Evolutionary conservation across 2,797 vertebrate species (phyloP).

Genomic region (Emydoidea blandingii): DNA sequence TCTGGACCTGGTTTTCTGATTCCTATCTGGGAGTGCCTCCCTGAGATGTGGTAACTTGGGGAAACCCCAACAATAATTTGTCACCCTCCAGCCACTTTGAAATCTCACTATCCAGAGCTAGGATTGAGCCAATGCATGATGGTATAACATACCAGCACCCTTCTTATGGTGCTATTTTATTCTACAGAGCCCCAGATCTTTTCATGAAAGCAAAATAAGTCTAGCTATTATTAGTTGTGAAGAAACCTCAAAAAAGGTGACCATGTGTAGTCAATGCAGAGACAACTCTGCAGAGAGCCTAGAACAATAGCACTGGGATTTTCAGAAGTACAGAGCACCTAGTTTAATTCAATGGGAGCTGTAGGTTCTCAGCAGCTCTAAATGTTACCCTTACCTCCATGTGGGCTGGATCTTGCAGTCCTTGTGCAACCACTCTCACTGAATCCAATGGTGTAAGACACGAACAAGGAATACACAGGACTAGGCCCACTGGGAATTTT

Average conservation of each 20-base stretch:
- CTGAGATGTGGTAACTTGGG: neutral
- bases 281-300: neutral
- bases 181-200: neutral
- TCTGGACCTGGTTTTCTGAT: neutral
- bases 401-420: fast-evolving
- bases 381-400: neutral
- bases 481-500: slow-evolving; percentile 2
- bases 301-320: neutral
- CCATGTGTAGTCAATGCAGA: neutral
- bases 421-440: neutral
- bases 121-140: neutral
- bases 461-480: neutral
- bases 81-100: neutral
- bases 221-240: neutral
- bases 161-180: neutral
- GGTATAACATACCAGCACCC: neutral
- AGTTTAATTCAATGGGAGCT: neutral
- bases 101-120: neutral
- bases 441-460: neutral
- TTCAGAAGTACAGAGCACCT: neutral
- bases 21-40: neutral
- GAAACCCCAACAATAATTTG: neutral
- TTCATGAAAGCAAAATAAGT: neutral
- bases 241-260: slow-evolving; percentile 9
- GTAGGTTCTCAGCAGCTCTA: neutral